Conservation (phyloP, 2,113 vertebrate species). For the Mystacornis crossleyi region DNA sequence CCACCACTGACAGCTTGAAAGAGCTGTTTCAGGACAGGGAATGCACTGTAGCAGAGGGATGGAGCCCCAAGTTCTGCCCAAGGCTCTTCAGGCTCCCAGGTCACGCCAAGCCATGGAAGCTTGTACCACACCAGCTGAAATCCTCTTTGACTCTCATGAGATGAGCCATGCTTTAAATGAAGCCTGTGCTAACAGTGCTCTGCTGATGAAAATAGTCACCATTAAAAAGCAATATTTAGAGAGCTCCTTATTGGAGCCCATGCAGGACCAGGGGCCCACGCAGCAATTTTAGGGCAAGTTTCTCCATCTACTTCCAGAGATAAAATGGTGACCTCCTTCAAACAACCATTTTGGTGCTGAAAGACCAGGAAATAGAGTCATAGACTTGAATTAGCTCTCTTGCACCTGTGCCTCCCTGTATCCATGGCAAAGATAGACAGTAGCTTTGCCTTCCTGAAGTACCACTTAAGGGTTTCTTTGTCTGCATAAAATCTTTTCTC, state of each 20-base stretch:
- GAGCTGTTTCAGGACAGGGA: background rate
- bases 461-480: background rate
- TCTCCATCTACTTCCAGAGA: background rate
- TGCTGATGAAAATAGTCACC: background rate
- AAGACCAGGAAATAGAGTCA: background rate
- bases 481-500: background rate
- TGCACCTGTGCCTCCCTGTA: background rate
- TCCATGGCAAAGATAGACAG: background rate
- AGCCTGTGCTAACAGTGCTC: background rate
- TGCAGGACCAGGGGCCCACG: background rate
- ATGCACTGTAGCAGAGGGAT: rapidly evolving
- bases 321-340: background rate
- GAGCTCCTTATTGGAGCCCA: background rate
- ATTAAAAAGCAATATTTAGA: background rate
- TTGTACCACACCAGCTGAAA: background rate
- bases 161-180: background rate
- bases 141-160: background rate
- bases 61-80: background rate
- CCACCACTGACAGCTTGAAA: background rate
- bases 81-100: background rate
- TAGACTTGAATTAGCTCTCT: background rate
- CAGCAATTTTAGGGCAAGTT: background rate
- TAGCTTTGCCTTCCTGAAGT: background rate
- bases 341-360: background rate
- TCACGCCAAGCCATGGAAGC: rapidly evolving